A percentile compares a stretch with the other conserved stretches of the same genome.
These are phyloP conservation scores for Plutomurus gul DNA, from an alignment of 1,140 invertebrate genomes.

Conservation along the genomic window DNA sequence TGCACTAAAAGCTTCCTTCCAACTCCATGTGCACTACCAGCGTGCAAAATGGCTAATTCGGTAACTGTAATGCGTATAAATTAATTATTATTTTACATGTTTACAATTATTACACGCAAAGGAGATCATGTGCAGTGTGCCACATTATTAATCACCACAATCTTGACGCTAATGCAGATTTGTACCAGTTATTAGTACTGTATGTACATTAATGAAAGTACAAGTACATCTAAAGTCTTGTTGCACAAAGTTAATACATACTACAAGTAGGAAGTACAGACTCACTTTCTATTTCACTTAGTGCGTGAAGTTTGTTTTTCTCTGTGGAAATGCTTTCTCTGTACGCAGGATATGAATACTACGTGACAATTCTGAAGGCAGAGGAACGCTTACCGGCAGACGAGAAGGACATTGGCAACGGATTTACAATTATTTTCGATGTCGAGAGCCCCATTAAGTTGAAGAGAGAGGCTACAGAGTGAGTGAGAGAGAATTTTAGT, in stretches of 20 bases:
- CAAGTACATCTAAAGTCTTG: too few species aligned
- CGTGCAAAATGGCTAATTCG: too few species aligned
- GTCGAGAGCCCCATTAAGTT: conserved; percentile 46
- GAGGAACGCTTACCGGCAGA: not conserved
- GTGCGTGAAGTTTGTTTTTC: too few species aligned
- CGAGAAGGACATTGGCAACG: not conserved
- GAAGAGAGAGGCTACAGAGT: conserved; percentile 33
- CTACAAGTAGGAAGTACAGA: too few species aligned
- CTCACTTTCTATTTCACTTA: too few species aligned
- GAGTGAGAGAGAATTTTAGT: too few species aligned
- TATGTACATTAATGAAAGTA: too few species aligned
- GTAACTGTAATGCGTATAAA: not conserved
- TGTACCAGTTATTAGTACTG: too few species aligned
- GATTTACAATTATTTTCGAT: conserved; percentile 50
- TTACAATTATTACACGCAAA: not conserved
- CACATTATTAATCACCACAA: not conserved
- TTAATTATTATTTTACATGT: not conserved
- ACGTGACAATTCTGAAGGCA: conserved; percentile 31
- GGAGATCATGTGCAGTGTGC: not conserved
- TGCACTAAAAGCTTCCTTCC: too few species aligned
- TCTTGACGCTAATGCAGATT: not conserved
- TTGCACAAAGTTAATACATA: too few species aligned
- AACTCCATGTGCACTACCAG: too few species aligned
- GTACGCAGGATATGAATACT: not conserved
- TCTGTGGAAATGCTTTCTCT: too few species aligned